Conservation (phyloP, 2,888 invertebrate genomes). For the Aethes cnicana region DNA sequence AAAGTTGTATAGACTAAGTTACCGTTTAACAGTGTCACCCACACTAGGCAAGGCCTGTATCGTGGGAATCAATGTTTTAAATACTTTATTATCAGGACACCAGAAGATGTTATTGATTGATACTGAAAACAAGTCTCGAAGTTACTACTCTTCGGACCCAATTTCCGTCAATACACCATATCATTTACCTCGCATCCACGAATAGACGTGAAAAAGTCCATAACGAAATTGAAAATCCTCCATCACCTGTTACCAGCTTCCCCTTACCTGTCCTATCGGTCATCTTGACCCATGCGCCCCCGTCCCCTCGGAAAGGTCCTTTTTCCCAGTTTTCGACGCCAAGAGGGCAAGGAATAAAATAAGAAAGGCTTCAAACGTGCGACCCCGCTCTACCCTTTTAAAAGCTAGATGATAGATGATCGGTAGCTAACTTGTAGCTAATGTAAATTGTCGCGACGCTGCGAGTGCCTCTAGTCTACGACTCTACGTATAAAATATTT, state of each 20-base stretch:
- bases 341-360: conserved; percentile 66
- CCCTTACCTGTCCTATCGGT: conserved; percentile 60
- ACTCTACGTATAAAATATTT: too few relatives aligned
- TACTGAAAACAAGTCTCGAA: too few relatives aligned
- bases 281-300: conserved; percentile 56
- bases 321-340: conserved; percentile 57
- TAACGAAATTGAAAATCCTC: conserved; percentile 30
- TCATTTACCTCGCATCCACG: conserved; percentile 20
- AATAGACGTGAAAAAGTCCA: conserved; percentile 27
- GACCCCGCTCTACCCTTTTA: conserved; percentile 73
- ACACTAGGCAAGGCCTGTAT: too few relatives aligned
- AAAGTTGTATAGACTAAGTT: too few relatives aligned
- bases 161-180: conserved; percentile 13
- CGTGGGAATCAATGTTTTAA: too few relatives aligned
- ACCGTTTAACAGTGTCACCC: too few relatives aligned
- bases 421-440: conserved; percentile 49
- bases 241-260: conserved; percentile 40
- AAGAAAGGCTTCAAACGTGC: conserved; percentile 72
- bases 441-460: conserved; percentile 51
- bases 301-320: conserved; percentile 63
- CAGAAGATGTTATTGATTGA: neutral
- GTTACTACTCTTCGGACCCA: conserved; percentile 3
- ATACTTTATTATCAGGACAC: too few relatives aligned
- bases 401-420: conserved; percentile 75
- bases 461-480: conserved; percentile 33